Evolutionary conservation across 2,797 vertebrate genomes (phyloP), one percentile per base, ranked within the genome.

Genomic region (Coracias cyanogaster): DNA sequence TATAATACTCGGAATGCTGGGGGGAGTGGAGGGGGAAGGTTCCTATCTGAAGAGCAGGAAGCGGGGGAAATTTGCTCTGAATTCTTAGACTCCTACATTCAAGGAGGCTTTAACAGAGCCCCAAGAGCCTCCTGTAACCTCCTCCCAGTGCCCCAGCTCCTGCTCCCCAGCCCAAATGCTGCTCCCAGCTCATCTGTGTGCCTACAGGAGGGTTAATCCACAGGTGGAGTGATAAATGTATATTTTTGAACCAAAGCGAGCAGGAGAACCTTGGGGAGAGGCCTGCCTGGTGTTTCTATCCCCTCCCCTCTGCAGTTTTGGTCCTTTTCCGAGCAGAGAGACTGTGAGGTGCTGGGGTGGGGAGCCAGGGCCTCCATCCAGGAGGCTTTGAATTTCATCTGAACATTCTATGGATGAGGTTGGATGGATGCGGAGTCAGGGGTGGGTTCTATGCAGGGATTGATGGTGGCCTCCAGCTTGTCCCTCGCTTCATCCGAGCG

Each of bases 401-500:
- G 13, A 43, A 37, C 37, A 37, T 37, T 37, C 37, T 10, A 37
- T 37, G 37, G 48, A 4, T 4, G 64, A 26, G 28, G 48, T 28
- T 7, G 78, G 45, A 4, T 5, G 54, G 22, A 5, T 21, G 13
- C 1, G 5, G 41, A 18, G 9, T 16, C n/a, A 35, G 22, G 55
- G 55, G 41, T 43, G 41, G 41, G 41, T 43, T 49, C 48, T 49
- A 18, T 22, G 11, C 24, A 7, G 13, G 64, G 22, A 28, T 2
- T 15, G 3, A 7, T 5, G 13, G 10, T 4, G 7, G 51, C 18
- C 31, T 28, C 10, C 64, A 10, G 29, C 25, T 55, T 2, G 7
- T 9, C 26, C 37, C 29, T 29, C 5, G 0, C 26, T 41, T 9
- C 10, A 0, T 19, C 20, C 0, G 7, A 12, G 46, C 0, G 0